Conservation (phyloP, 1,140 invertebrate genomes). For the Drosophila obscura region DNA sequence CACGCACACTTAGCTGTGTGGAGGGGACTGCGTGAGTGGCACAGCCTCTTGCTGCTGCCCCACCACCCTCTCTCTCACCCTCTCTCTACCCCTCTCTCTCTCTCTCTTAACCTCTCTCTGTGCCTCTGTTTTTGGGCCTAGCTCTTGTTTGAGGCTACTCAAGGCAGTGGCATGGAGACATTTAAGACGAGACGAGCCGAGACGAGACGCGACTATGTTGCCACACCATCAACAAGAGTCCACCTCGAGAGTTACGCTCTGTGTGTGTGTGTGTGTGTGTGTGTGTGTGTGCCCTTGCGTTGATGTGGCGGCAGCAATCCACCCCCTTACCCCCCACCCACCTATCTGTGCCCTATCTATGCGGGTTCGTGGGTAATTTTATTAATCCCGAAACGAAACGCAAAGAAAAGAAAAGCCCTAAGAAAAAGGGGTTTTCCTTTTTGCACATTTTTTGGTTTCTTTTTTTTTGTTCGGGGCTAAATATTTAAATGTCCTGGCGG, state of each 20-base stretch:
- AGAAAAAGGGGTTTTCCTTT: constrained; percentile 51
- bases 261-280: constrained; percentile 3
- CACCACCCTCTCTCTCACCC: not conserved
- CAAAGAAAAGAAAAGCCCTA: constrained; percentile 12
- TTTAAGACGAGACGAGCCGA: constrained; percentile 31
- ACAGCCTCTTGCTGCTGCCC: constrained; percentile 23
- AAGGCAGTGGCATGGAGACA: constrained; percentile 61
- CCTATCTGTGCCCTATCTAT: constrained; percentile 54
- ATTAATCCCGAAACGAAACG: constrained; percentile 64
- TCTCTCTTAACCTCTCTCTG: constrained; percentile 3
- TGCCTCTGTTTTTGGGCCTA: constrained; percentile 9
- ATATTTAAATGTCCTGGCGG: constrained; percentile 80
- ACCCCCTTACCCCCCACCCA: not conserved
- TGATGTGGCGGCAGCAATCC: constrained; percentile 46
- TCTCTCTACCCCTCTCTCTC: not conserved
- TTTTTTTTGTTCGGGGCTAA: constrained; percentile 38
- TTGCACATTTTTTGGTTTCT: constrained; percentile 22
- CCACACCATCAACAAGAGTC: constrained; percentile 54
- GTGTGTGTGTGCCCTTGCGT: constrained; percentile 76
- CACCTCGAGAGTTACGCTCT: constrained; percentile 32
- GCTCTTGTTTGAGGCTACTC: constrained; percentile 59
- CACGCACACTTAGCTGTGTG: constrained; percentile 76
- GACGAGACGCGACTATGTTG: constrained; percentile 28
- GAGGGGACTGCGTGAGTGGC: constrained; percentile 58
- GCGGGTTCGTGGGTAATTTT: constrained; percentile 75